Conservation (phyloP, 2,888 invertebrate genomes). For the Leptinotarsa tumamoca region DNA sequence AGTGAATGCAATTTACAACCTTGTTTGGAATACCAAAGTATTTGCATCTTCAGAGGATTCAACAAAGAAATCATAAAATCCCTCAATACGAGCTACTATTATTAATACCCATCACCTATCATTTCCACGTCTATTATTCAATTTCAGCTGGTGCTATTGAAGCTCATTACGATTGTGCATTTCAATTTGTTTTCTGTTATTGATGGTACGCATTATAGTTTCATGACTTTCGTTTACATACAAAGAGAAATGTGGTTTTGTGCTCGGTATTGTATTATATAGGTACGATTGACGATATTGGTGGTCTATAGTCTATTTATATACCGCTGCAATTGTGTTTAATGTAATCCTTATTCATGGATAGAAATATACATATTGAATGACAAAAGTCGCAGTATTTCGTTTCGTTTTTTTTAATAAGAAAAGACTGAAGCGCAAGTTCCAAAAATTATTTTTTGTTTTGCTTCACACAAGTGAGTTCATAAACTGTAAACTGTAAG, state of each 20-base stretch:
- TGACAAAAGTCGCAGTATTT: no score
- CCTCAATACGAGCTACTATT: conserved; percentile 27
- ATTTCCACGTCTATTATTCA: conserved; percentile 28
- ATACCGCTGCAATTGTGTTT: no score
- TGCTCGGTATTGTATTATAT: neutral
- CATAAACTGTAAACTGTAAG: no score
- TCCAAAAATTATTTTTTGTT: no score
- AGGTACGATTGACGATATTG: neutral
- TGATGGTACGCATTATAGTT: conserved; percentile 15
- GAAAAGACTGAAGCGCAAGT: no score
- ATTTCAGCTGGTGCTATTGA: conserved; percentile 27
- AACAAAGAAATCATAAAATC: conserved; percentile 37
- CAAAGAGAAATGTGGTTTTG: conserved; percentile 19
- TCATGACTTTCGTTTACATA: conserved; percentile 13
- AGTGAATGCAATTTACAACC: conserved; percentile 32
- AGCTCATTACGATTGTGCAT: conserved; percentile 27
- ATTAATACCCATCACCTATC: conserved; percentile 30
- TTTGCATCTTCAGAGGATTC: conserved; percentile 25
- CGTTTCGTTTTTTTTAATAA: no score
- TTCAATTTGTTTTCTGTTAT: conserved; percentile 25
- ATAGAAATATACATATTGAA: no score
- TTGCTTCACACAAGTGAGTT: no score
- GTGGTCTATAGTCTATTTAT: neutral
- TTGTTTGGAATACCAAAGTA: conserved; percentile 14
- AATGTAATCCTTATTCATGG: no score